Conservation (phyloP, 2,797 vertebrate species). For the Chelon auratus region DNA sequence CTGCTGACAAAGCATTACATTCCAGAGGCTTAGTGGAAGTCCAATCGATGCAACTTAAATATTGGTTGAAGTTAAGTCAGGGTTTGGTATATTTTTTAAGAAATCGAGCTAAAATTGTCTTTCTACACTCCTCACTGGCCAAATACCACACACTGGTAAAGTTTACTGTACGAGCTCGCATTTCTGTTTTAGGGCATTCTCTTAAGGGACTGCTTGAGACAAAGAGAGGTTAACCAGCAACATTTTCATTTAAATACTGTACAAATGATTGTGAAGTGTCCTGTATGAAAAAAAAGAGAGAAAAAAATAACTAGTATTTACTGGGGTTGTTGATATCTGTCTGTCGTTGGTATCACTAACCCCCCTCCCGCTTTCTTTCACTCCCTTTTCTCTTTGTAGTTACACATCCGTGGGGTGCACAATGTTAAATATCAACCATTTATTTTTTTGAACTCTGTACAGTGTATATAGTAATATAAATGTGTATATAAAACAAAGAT, state of each 20-base stretch:
- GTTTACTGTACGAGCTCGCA: slow-evolving; percentile 48
- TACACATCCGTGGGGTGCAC: slow-evolving; percentile 81
- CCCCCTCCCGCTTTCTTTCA: slow-evolving; percentile 42
- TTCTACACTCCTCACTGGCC: slow-evolving; percentile 42
- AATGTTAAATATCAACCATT: slow-evolving; percentile 83
- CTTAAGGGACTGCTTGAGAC: slow-evolving; percentile 57
- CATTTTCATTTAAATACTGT: slow-evolving; percentile 73
- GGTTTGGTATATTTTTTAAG: slow-evolving; percentile 58
- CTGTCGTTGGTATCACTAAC: slow-evolving; percentile 72
- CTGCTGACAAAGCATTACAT: slow-evolving; percentile 69
- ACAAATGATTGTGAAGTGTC: slow-evolving; percentile 72
- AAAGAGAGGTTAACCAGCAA: slow-evolving; percentile 80
- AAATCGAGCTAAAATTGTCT: slow-evolving; percentile 46
- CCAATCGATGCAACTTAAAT: slow-evolving; percentile 48
- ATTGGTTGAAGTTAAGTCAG: slow-evolving; percentile 56
- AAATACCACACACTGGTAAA: slow-evolving; percentile 44
- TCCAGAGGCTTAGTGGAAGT: slow-evolving; percentile 71
- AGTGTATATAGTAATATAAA: slow-evolving; percentile 87
- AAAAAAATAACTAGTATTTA: slow-evolving; percentile 65
- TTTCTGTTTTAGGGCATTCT: slow-evolving; percentile 71
- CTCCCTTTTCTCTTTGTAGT: slow-evolving; percentile 74
- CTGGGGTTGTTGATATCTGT: slow-evolving; percentile 77
- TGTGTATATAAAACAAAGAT: slow-evolving; percentile 85
- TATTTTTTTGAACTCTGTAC: slow-evolving; percentile 87
- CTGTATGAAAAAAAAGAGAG: slow-evolving; percentile 61